phyloP scores from a whole-genome alignment of 2,797 vertebrate species.

The Cichlasoma orientale region DNA sequence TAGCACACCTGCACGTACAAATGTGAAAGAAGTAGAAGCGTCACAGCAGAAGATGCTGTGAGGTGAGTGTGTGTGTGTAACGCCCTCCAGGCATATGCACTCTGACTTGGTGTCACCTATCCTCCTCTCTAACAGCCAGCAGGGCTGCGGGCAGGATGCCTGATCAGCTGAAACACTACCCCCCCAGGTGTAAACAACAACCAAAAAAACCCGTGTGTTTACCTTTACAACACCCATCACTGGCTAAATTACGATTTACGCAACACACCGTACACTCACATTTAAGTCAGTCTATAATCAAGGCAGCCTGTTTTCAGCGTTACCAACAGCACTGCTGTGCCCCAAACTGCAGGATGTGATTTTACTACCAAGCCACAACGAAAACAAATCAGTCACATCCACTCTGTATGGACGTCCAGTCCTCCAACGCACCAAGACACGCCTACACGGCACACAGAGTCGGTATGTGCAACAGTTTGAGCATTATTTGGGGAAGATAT shows the following conservation, averaged over 20 bases:
- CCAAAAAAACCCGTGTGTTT: background rate
- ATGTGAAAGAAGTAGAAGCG: background rate
- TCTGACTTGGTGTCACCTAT: background rate
- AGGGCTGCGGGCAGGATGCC: conserved; percentile 9
- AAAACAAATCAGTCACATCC: conserved; percentile 38
- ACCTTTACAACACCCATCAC: background rate
- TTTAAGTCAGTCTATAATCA: background rate
- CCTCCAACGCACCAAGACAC: conserved; percentile 32
- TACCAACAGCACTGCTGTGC: background rate
- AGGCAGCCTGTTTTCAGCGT: background rate
- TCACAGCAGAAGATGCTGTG: background rate
- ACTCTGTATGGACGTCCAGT: conserved; percentile 11
- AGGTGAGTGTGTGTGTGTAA: conserved; percentile 17
- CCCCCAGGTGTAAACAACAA: background rate
- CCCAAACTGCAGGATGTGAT: conserved; percentile 16
- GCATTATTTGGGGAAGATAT: background rate
- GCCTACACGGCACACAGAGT: conserved; percentile 31
- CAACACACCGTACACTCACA: background rate
- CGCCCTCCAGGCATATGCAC: background rate
- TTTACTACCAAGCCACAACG: conserved; percentile 30
- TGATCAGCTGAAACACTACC: conserved; percentile 12
- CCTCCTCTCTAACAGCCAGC: conserved; percentile 12
- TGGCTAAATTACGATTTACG: background rate
- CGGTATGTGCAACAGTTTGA: conserved; percentile 55
- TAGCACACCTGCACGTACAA: background rate